These are phyloP conservation scores for Falco naumanni DNA, from an alignment of 2,797 vertebrate species.

Conservation along the genomic window DNA sequence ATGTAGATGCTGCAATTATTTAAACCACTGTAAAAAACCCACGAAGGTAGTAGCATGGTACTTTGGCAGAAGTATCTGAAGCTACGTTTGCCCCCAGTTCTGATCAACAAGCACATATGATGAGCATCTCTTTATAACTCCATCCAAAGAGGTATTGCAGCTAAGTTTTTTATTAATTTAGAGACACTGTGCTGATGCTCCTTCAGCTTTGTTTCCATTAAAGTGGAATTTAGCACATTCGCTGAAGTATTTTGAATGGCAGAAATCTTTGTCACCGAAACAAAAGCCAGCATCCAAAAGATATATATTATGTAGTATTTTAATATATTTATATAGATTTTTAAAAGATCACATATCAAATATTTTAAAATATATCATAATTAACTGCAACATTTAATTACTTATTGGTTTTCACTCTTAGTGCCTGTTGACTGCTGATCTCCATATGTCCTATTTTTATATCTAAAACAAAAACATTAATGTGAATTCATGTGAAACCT, in stretches of 20 bases:
- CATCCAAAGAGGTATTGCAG: neutral
- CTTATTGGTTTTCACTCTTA: conserved; percentile 62
- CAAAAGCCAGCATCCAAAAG: neutral
- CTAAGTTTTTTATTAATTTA: neutral
- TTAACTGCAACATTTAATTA: conserved; percentile 42
- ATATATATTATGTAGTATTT: neutral
- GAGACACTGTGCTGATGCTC: neutral
- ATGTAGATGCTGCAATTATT: neutral
- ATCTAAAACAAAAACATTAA: conserved; percentile 60
- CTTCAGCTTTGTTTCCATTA: neutral
- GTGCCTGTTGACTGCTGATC: conserved; percentile 24
- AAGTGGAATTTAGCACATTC: neutral
- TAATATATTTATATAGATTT: neutral
- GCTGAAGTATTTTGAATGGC: neutral
- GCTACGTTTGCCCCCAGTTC: accelerated
- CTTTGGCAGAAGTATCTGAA: neutral
- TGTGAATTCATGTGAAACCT: neutral
- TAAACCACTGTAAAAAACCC: neutral
- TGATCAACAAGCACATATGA: neutral
- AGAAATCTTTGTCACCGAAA: neutral
- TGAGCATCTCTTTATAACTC: neutral
- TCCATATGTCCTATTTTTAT: conserved; percentile 28
- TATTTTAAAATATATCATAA: conserved; percentile 12
- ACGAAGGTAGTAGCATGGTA: neutral
- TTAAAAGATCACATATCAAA: conserved; percentile 4